A percentile compares a stretch with the other conserved stretches of the same genome.
phyloP scores from a whole-genome alignment of 2,113 vertebrate genomes.

The Tricholaema leucomelas region DNA sequence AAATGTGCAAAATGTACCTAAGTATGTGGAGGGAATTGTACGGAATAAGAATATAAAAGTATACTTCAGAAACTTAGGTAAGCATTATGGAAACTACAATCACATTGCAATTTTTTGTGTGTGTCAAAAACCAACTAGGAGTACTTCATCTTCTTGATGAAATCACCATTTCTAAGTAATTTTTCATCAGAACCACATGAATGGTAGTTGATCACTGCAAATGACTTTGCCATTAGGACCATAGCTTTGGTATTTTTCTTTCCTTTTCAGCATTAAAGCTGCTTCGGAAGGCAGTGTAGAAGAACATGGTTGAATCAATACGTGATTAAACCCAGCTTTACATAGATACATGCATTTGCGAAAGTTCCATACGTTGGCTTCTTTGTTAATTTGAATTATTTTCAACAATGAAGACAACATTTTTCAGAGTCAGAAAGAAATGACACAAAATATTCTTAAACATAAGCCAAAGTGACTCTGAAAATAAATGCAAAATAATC shows the following conservation, averaged over 20 bases:
- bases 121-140: constrained; percentile 59
- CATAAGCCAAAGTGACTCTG: background rate
- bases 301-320: constrained; percentile 64
- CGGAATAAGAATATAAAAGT: background rate
- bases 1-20: background rate
- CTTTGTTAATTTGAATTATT: constrained; percentile 64
- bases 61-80: constrained; percentile 32
- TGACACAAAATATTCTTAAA: background rate
- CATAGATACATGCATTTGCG: constrained; percentile 38
- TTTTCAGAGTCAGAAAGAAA: constrained; percentile 46
- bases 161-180: constrained; percentile 63
- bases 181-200: constrained; percentile 64
- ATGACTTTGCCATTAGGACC: constrained; percentile 61
- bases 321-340: constrained; percentile 63
- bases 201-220: constrained; percentile 67
- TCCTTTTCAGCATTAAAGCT: constrained; percentile 27
- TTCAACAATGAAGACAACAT: constrained; percentile 42
- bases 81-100: constrained; percentile 42
- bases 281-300: constrained; percentile 29
- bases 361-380: background rate
- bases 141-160: constrained; percentile 60
- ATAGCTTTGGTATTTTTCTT: constrained; percentile 61
- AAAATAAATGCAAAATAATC: background rate
- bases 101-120: constrained; percentile 35
- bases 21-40: background rate